Evolutionary conservation across 1,140 invertebrate genomes (phyloP).

Genomic region (Drosophila sproati): DNA sequence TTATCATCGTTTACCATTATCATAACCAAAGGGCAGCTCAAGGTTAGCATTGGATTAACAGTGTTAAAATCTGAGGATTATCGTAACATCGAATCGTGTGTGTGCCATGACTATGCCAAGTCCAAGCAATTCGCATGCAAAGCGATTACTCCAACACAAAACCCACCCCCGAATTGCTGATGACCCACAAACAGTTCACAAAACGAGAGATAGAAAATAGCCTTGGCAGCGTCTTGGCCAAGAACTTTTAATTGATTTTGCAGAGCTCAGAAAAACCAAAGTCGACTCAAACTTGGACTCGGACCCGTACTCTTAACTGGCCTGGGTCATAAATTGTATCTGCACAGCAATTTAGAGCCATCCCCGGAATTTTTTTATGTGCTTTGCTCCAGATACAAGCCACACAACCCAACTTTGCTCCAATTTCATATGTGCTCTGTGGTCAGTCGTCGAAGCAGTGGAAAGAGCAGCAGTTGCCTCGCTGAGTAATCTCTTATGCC

Average conservation of each 20-base stretch:
- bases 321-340: slow-evolving; percentile 76
- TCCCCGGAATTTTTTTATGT: slow-evolving; percentile 53
- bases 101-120: slow-evolving; percentile 37
- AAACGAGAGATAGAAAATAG: slow-evolving; percentile 34
- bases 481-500: slow-evolving; percentile 75
- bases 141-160: slow-evolving; percentile 23
- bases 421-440: slow-evolving; percentile 57
- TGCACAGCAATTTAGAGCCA: slow-evolving; percentile 71
- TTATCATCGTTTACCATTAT: slow-evolving; percentile 23
- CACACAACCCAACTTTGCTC: slow-evolving; percentile 36
- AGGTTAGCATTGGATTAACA: slow-evolving; percentile 50
- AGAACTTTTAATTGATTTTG: slow-evolving; percentile 82
- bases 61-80: slow-evolving; percentile 44
- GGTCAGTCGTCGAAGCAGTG: slow-evolving; percentile 45
- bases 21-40: slow-evolving; percentile 20
- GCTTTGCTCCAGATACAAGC: slow-evolving; percentile 51
- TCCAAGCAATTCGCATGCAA: slow-evolving; percentile 47
- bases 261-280: slow-evolving; percentile 50
- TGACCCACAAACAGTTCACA: slow-evolving; percentile 32
- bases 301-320: slow-evolving; percentile 65
- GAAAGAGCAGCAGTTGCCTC: slow-evolving; percentile 13
- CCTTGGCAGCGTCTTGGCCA: slow-evolving; percentile 68
- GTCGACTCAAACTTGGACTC: slow-evolving; percentile 24
- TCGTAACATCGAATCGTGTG: slow-evolving; percentile 27
- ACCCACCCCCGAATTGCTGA: neutral